phyloP scores from a whole-genome alignment of 2,113 vertebrate species.

The Labeo rohita region DNA sequence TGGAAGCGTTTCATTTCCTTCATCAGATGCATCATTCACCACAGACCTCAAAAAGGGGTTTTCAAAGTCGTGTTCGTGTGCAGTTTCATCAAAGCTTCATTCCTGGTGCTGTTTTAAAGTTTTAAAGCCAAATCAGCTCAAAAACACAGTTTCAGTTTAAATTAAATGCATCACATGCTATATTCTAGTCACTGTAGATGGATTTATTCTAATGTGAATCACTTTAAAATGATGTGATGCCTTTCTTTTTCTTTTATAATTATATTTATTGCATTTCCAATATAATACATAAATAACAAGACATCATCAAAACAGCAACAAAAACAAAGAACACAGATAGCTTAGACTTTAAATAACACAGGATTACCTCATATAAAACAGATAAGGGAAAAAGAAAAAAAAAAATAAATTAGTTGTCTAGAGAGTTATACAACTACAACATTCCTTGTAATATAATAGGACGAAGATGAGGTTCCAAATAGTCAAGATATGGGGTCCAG shows the following conservation, averaged over 20 bases:
- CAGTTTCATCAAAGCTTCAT: neutral
- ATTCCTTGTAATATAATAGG: no score
- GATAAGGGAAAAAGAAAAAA: no score
- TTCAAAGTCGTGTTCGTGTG: neutral
- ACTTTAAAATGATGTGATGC: neutral
- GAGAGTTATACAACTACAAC: no score
- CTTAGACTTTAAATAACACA: neutral
- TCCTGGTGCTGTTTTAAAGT: neutral
- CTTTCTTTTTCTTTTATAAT: no score
- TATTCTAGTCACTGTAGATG: no score
- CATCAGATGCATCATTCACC: neutral
- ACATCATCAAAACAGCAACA: no score
- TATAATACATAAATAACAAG: no score
- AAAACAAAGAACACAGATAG: no score
- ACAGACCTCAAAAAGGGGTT: neutral
- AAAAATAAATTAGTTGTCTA: no score
- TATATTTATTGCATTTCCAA: no score
- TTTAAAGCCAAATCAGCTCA: neutral
- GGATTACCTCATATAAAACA: neutral
- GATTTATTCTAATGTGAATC: neutral
- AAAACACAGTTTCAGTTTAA: neutral
- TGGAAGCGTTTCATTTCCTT: neutral
- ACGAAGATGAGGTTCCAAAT: no score
- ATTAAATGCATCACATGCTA: neutral
- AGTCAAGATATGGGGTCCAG: no score